Evolutionary conservation across 2,113 vertebrate genomes (phyloP).

Genomic region (Pyrgilauda ruficollis): DNA sequence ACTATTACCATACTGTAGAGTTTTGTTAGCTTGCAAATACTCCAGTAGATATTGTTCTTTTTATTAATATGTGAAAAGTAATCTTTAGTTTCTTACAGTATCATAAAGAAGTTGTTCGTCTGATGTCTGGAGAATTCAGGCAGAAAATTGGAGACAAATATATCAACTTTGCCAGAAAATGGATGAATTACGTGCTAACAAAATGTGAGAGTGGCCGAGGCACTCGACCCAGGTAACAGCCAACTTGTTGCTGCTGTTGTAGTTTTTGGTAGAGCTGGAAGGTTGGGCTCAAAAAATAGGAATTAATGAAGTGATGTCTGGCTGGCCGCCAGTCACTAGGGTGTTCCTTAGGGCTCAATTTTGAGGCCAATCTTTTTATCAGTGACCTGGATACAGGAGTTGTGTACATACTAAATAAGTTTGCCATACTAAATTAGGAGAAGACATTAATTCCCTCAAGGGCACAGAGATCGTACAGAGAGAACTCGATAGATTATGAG

Average conservation of each 20-base stretch:
- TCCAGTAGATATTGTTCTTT: not conserved
- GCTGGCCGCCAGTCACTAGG: not conserved
- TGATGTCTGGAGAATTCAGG: constrained; percentile 97
- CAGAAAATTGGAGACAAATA: constrained; percentile 97
- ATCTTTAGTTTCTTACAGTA: constrained; percentile 79
- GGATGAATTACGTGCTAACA: constrained; percentile 98
- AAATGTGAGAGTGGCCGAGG: constrained; percentile 97
- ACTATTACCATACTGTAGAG: not conserved
- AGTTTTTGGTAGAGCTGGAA: not conserved
- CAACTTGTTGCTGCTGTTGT: not conserved
- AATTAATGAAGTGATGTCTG: not conserved
- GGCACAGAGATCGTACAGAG: not conserved
- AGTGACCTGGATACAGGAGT: not conserved
- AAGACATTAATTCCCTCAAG: not conserved
- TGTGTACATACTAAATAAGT: not conserved
- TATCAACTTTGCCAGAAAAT: constrained; percentile 93
- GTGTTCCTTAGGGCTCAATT: not conserved
- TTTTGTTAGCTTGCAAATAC: not conserved
- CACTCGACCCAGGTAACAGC: constrained; percentile 90
- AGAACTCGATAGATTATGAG: not conserved
- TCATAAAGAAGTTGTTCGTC: constrained; percentile 96
- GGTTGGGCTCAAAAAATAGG: not conserved
- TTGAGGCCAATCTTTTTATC: not conserved
- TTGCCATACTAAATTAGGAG: not conserved
- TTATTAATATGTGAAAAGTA: constrained; percentile 13